Conservation (phyloP, 2,797 vertebrate genomes). For the Mallotus villosus region DNA sequence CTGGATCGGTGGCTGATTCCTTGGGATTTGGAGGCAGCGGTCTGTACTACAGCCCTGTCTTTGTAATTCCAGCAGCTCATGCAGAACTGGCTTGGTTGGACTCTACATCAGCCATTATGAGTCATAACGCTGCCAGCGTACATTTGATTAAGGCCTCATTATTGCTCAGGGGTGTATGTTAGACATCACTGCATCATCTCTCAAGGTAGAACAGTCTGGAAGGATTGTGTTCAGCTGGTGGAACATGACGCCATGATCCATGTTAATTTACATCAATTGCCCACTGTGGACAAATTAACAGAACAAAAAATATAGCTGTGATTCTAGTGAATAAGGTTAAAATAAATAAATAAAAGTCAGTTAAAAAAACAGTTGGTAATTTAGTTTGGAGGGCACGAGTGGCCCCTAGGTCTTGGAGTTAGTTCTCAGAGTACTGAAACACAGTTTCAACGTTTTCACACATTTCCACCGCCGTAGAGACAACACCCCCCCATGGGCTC, state of each 20-base stretch:
- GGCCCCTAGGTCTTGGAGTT: not conserved
- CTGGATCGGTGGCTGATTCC: not conserved
- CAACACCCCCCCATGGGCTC: not conserved
- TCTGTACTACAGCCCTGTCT: not conserved
- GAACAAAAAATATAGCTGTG: not conserved
- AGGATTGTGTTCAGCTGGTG: not conserved
- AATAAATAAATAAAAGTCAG: not conserved
- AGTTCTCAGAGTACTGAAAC: not conserved
- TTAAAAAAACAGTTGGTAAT: not conserved
- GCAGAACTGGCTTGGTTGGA: not conserved
- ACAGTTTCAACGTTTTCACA: not conserved
- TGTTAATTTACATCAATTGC: not conserved
- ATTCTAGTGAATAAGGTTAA: not conserved
- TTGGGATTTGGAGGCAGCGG: slow-evolving; percentile 2
- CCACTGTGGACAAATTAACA: not conserved
- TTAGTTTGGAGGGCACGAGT: not conserved
- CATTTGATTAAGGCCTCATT: slow-evolving; percentile 9
- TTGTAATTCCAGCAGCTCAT: not conserved
- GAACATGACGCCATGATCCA: not conserved
- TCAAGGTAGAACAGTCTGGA: not conserved
- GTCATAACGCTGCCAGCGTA: slow-evolving; percentile 3
- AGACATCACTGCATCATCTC: not conserved
- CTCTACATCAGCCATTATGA: not conserved
- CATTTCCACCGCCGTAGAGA: not conserved
- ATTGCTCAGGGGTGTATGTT: not conserved